Conservation (phyloP, 2,797 vertebrate genomes). For the Manis pentadactyla region DNA sequence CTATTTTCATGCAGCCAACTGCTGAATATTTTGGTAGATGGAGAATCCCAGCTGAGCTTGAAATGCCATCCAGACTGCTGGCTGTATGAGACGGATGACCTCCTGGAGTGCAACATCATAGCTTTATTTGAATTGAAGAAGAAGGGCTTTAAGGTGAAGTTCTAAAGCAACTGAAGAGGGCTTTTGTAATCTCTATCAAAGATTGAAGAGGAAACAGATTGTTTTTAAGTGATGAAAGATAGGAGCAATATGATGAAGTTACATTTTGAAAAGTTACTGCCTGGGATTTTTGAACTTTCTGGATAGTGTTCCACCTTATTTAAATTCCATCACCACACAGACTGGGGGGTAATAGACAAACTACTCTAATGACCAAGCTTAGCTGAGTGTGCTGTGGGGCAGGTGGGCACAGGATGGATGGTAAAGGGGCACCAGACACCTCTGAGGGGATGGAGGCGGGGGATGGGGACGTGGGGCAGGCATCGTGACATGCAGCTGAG, state of each 20-base stretch:
- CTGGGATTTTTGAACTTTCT: neutral
- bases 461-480: no score
- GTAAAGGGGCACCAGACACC: accelerated
- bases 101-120: neutral
- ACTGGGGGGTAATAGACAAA: neutral
- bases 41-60: constrained; percentile 23
- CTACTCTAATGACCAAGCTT: neutral
- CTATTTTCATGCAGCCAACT: neutral
- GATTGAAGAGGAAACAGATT: neutral
- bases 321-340: neutral
- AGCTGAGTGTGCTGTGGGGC: neutral
- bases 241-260: neutral
- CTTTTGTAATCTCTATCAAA: neutral
- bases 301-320: neutral
- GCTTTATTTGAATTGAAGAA: neutral
- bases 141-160: neutral
- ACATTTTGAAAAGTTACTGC: neutral
- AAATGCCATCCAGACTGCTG: neutral
- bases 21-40: neutral
- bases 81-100: neutral
- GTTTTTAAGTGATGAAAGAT: neutral
- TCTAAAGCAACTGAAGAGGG: neutral
- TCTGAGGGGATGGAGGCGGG: neutral
- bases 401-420: no score
- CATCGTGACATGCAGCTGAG: neutral